Conservation (phyloP, 2,113 vertebrate species). For the Phalacrocorax brasilianus region DNA sequence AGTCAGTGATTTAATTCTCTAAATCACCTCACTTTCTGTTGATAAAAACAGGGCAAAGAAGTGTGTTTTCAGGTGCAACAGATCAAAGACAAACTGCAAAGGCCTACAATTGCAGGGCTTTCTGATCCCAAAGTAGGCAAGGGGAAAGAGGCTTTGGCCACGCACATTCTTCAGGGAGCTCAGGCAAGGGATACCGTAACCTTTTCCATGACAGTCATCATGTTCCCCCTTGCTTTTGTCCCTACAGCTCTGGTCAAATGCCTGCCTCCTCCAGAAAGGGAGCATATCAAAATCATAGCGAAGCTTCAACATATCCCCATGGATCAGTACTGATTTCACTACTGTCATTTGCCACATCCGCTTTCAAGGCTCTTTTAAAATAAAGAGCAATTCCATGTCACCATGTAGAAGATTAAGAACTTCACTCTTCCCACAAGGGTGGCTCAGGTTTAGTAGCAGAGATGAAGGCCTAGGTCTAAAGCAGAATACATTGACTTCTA, state of each 20-base stretch:
- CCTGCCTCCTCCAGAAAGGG: not conserved
- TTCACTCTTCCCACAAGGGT: not conserved
- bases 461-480: not conserved
- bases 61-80: not conserved
- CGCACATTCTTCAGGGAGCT: not conserved
- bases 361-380: not conserved
- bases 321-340: not conserved
- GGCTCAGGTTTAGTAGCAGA: not conserved
- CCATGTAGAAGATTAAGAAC: not conserved
- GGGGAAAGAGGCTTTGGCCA: not conserved
- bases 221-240: not conserved
- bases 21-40: not conserved
- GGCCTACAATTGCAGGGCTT: accelerated
- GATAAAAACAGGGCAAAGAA: not conserved
- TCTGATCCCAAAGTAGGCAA: not conserved
- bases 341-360: not conserved
- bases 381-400: not conserved
- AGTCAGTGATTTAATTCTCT: not conserved
- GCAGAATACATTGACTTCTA: not conserved
- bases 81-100: not conserved
- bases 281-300: not conserved
- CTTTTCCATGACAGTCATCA: not conserved
- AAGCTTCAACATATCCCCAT: not conserved
- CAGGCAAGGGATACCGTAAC: not conserved
- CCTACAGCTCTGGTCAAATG: not conserved